These are phyloP conservation scores for Scaptomyza caliginosa DNA, from an alignment of 2,888 invertebrate species.

Conservation along the genomic window DNA sequence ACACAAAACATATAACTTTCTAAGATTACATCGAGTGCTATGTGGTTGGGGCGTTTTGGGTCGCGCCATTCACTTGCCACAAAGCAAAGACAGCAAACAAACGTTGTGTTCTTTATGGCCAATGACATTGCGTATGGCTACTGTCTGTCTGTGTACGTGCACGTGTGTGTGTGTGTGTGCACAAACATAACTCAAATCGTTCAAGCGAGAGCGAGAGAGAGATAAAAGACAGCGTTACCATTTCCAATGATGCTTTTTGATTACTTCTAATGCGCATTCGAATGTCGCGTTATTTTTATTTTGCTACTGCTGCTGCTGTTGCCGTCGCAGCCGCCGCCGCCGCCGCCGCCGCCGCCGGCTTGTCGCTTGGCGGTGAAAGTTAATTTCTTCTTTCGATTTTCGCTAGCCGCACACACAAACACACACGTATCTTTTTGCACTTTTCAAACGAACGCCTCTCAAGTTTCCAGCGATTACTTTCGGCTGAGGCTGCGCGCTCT, in stretches of 20 bases:
- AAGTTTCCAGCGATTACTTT: conserved; percentile 70
- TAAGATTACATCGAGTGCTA: conserved; percentile 24
- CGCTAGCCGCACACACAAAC: conserved; percentile 49
- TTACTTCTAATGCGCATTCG: conserved; percentile 71
- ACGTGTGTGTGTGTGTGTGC: conserved; percentile 1
- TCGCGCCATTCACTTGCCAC: conserved; percentile 33
- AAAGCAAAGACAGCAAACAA: neutral
- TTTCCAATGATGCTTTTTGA: conserved; percentile 31
- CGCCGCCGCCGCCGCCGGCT: conserved; percentile 39
- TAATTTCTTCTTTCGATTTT: conserved; percentile 72
- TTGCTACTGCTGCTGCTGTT: conserved; percentile 10
- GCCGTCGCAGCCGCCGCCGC: neutral
- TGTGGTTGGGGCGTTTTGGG: neutral
- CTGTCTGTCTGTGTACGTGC: neutral
- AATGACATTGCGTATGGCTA: conserved; percentile 1
- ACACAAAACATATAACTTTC: conserved; percentile 34
- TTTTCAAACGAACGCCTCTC: conserved; percentile 65
- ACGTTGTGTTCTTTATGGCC: conserved; percentile 25
- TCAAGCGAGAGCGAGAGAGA: neutral
- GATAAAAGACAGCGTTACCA: conserved; percentile 12
- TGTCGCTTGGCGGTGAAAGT: conserved; percentile 56
- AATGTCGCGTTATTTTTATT: conserved; percentile 46
- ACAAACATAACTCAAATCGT: conserved; percentile 12
- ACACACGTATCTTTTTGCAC: conserved; percentile 44
- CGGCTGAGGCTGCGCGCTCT: conserved; percentile 45